Percentiles rank a stretch among this genome's conserved stretches.
Evolutionary conservation across 2,888 invertebrate species (phyloP).

Genomic region (Campoletis raptor): DNA sequence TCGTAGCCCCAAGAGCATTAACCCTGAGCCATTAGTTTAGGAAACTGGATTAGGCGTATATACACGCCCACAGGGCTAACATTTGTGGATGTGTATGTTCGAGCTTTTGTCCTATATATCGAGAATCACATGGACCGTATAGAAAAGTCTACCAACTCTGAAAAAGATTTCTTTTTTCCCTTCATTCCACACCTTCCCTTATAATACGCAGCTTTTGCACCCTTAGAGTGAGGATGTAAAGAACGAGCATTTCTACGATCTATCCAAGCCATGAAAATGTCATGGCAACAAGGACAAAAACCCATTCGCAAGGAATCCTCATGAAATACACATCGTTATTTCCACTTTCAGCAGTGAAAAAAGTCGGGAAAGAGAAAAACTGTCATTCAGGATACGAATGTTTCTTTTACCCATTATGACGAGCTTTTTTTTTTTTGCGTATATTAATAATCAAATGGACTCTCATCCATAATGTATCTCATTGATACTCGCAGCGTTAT

Average conservation of each 20-base stretch:
- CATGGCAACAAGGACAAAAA: slow-evolving; percentile 44
- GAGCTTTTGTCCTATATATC: slow-evolving; percentile 8
- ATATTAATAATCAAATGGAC: not conserved
- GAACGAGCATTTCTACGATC: slow-evolving; percentile 41
- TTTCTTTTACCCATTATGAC: slow-evolving; percentile 13
- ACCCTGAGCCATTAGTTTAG: slow-evolving; percentile 56
- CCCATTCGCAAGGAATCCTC: slow-evolving; percentile 25
- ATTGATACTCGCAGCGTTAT: not conserved
- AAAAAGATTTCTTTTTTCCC: slow-evolving; percentile 20
- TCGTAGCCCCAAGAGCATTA: slow-evolving; percentile 52
- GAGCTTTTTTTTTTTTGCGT: not conserved
- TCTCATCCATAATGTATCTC: not conserved
- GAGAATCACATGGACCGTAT: slow-evolving; percentile 24
- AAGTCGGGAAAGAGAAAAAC: slow-evolving; percentile 28
- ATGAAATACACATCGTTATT: slow-evolving; percentile 59
- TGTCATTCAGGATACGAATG: slow-evolving; percentile 9
- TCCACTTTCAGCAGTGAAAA: not conserved
- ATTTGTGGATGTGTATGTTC: slow-evolving; percentile 17
- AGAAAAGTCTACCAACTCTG: slow-evolving; percentile 34
- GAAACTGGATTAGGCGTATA: slow-evolving; percentile 58
- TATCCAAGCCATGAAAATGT: slow-evolving; percentile 44
- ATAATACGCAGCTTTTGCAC: slow-evolving; percentile 12
- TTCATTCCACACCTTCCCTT: not conserved
- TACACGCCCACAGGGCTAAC: slow-evolving; percentile 33
- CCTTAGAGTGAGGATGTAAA: slow-evolving; percentile 16